Evolutionary conservation across 2,113 vertebrate genomes (phyloP).

Genomic region (Sinocyclocheilus grahami): DNA sequence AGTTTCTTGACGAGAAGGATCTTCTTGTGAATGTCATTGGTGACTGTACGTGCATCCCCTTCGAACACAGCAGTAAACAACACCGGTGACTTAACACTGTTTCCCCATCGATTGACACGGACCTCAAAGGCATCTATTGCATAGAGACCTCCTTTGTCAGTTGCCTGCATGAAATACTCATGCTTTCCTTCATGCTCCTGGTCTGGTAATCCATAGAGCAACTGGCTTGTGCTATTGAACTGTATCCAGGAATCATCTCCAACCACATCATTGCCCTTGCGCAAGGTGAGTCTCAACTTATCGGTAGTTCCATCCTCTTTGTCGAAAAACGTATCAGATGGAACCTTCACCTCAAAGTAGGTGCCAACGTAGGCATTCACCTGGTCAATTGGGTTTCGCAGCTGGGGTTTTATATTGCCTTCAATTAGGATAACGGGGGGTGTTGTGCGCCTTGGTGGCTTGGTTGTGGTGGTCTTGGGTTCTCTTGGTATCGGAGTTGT

Average conservation of each 20-base stretch:
- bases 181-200: constrained; percentile 85
- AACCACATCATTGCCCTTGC: constrained; percentile 84
- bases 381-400: constrained; percentile 90
- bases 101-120: constrained; percentile 84
- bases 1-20: constrained; percentile 93
- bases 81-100: constrained; percentile 83
- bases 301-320: constrained; percentile 93
- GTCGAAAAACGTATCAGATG: constrained; percentile 93
- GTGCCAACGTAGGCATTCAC: constrained; percentile 92
- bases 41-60: constrained; percentile 81
- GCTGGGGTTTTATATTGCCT: constrained; percentile 80
- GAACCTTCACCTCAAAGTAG: constrained; percentile 97
- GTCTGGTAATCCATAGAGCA: constrained; percentile 92
- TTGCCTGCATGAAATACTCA: constrained; percentile 94
- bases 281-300: constrained; percentile 88
- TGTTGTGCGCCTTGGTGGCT: constrained; percentile 77
- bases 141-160: constrained; percentile 88
- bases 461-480: constrained; percentile 79
- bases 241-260: constrained; percentile 92
- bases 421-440: constrained; percentile 71
- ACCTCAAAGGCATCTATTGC: constrained; percentile 94
- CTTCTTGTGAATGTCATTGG: constrained; percentile 88
- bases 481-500: constrained; percentile 80
- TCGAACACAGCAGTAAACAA: constrained; percentile 85
- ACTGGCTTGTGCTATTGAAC: constrained; percentile 95